Base-by-base conservation (phyloP, 2,888 invertebrate genomes). In the Tinea semifulvella region DNA sequence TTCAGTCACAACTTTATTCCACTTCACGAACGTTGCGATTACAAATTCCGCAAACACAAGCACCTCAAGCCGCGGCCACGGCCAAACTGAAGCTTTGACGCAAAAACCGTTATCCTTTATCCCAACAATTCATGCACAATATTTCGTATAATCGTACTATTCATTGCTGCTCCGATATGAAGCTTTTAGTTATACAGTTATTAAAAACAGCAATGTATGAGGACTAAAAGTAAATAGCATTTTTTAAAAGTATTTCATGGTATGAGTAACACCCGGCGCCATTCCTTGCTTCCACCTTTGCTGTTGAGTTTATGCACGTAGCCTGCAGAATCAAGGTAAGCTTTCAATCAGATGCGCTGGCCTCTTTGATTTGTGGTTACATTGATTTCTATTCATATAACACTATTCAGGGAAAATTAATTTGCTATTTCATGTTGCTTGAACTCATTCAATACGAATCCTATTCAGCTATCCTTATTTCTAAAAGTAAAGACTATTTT, bases 291-390 rank as follows among this genome's bases (percentile, higher is more conserved):
- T 17, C 36, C 36, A 18, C 36, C 36, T 36, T 7, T 18, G 7
- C 18, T 38, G 13, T 17, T 40, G 40, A 22, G 14, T 20, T 40
- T 40, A 22, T 43, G 68, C 69, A 68, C 65, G 70, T 67, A 22
- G 40, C n/a, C 66, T 68, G 67, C 60, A 56, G 57, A 53, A 43
- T 31, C 53, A 63, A 65, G 64, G 65, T 65, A 57, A 60, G 63
- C 65, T 69, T 73, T 72, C 66, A 71, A 71, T 68, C 63, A 63
- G 60, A 59, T 61, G 62, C 59, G 53, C 57, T 56, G 55, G 52
- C 56, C 55, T 43, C 31, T 40, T 40, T 40, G 40, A 22, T n/a
- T n/a, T n/a, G n/a, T n/a, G 36, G 16, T 36, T 3, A 36, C 31
- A 31, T 31, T 14, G 31, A 31, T 31, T 31, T 31, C 31, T 31